A percentile compares a stretch with the other conserved stretches of the same genome.
These are phyloP conservation scores for Arion vulgaris DNA, from an alignment of 1,140 invertebrate species.

Conservation along the genomic window DNA sequence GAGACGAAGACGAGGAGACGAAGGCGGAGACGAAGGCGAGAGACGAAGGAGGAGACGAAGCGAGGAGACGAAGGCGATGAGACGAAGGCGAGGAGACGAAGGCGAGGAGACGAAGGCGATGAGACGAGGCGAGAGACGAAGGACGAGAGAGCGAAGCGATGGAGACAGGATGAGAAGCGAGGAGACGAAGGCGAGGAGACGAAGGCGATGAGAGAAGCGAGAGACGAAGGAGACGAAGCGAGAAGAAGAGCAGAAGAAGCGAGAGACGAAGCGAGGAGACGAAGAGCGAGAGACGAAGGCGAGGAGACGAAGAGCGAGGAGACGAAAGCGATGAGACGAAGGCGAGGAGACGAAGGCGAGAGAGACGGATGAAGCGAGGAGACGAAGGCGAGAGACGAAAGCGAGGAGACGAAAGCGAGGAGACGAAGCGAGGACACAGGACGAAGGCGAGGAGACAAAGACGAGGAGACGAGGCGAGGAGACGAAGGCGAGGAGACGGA, in stretches of 20 bases:
- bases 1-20: conserved; percentile 28
- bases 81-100: conserved; percentile 6
- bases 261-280: neutral
- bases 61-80: neutral
- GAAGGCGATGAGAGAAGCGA: conserved; percentile 3
- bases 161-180: conserved; percentile 5
- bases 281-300: conserved; percentile 19
- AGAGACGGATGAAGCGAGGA: neutral
- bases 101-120: conserved; percentile 14
- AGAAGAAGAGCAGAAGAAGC: conserved; percentile 28
- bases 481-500: neutral
- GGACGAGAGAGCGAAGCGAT: conserved; percentile 5
- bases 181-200: conserved; percentile 22
- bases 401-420: too few relatives aligned
- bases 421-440: too few relatives aligned
- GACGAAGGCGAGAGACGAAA: conserved; percentile 14
- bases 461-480: too few relatives aligned
- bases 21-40: conserved; percentile 19
- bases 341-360: conserved; percentile 23
- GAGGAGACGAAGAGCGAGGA: conserved; percentile 21
- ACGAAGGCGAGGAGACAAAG: too few relatives aligned
- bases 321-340: neutral
- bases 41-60: conserved; percentile 19
- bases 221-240: neutral
- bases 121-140: conserved; percentile 31